These are phyloP conservation scores for Camptogramma bilineatum DNA, from an alignment of 2,888 invertebrate species.

Conservation along the genomic window DNA sequence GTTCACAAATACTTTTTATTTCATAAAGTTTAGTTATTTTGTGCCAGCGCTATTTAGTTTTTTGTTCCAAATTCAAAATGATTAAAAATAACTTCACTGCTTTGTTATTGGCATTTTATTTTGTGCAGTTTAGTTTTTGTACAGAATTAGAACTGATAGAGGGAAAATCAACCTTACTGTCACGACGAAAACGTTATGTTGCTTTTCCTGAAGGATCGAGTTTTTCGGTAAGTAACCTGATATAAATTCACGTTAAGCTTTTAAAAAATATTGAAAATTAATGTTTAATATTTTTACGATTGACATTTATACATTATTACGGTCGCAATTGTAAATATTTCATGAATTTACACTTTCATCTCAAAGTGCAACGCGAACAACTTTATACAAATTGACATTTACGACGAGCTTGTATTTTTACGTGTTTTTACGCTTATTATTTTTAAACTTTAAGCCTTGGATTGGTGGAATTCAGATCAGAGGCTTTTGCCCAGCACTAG, in stretches of 20 bases:
- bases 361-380: no score
- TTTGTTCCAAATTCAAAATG: slow-evolving; percentile 34
- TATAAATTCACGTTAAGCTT: background rate
- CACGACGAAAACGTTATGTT: slow-evolving; percentile 87
- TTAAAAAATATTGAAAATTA: background rate
- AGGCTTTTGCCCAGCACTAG: no score
- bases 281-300: no score
- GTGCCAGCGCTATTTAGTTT: slow-evolving; percentile 19
- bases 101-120: slow-evolving; percentile 41
- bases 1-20: slow-evolving; percentile 15
- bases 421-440: no score
- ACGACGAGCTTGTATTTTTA: no score
- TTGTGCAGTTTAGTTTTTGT: slow-evolving; percentile 45
- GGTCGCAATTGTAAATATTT: no score
- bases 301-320: no score
- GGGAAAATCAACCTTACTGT: slow-evolving; percentile 68
- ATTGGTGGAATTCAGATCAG: no score
- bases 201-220: slow-evolving; percentile 90
- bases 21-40: slow-evolving; percentile 16
- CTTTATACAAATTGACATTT: no score
- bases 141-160: slow-evolving; percentile 25
- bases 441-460: no score
- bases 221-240: slow-evolving; percentile 85
- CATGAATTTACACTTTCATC: no score
- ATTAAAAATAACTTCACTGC: slow-evolving; percentile 30